Evolutionary conservation across 2,888 invertebrate species (phyloP).

Genomic region (Zhuqinia jingwanae): DNA sequence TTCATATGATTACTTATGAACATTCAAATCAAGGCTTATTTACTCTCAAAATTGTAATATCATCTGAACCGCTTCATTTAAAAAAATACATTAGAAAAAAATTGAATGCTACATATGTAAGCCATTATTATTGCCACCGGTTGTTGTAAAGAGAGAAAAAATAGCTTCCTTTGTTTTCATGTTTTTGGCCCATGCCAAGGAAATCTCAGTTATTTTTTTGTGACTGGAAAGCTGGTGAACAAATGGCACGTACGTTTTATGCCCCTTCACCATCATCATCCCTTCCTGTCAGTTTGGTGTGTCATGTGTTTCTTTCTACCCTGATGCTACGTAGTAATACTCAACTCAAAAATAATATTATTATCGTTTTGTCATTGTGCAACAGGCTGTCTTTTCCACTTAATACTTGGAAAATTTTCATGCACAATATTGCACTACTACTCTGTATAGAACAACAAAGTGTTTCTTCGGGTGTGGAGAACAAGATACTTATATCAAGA

Average conservation of each 20-base stretch:
- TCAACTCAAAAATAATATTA: neutral
- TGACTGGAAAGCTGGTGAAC: constrained; percentile 52
- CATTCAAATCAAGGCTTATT: neutral
- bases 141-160: neutral
- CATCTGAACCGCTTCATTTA: neutral
- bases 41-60: neutral
- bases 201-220: constrained; percentile 55
- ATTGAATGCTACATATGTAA: no score
- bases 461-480: neutral
- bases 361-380: constrained; percentile 37
- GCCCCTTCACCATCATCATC: constrained; percentile 25
- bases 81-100: neutral
- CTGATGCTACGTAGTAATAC: neutral
- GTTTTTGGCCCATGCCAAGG: constrained; percentile 59
- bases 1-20: neutral
- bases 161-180: neutral
- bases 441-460: neutral
- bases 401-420: neutral
- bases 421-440: neutral
- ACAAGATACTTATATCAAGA: neutral
- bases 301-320: constrained; percentile 20
- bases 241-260: constrained; percentile 56
- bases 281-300: constrained; percentile 23
- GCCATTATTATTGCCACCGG: neutral
- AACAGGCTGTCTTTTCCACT: constrained; percentile 46